phyloP scores from a whole-genome alignment of 2,888 invertebrate genomes.

The Tromatobia lineatoria region DNA sequence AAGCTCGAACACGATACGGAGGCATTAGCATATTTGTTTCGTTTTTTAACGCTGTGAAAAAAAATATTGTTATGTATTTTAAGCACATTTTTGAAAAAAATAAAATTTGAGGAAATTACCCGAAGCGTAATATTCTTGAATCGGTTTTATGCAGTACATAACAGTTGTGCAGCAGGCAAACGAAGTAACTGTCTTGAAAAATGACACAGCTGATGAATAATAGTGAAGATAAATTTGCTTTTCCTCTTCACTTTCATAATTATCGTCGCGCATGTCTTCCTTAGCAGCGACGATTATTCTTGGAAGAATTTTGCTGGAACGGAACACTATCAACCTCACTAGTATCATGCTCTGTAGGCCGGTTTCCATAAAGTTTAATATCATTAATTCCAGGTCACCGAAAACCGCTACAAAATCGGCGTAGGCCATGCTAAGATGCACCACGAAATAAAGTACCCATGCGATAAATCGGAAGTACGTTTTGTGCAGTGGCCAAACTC shows the following conservation, averaged over 20 bases:
- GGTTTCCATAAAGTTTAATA: slow-evolving; percentile 69
- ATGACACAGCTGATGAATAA: slow-evolving; percentile 54
- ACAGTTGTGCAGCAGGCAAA: slow-evolving; percentile 52
- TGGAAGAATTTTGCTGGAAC: slow-evolving; percentile 58
- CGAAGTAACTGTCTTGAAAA: slow-evolving; percentile 45
- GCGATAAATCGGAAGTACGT: slow-evolving; percentile 62
- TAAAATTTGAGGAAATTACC: slow-evolving; percentile 30
- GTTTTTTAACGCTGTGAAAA: slow-evolving; percentile 30
- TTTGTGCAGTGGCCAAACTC: slow-evolving; percentile 66
- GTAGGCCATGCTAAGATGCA: slow-evolving; percentile 65
- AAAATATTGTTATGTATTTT: neutral
- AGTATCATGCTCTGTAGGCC: slow-evolving; percentile 65
- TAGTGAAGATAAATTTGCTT: slow-evolving; percentile 65
- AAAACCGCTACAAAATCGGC: slow-evolving; percentile 61
- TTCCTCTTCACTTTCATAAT: slow-evolving; percentile 63
- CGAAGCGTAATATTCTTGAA: slow-evolving; percentile 33
- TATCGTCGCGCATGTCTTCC: slow-evolving; percentile 43
- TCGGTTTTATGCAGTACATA: slow-evolving; percentile 63
- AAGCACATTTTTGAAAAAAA: too few relatives aligned
- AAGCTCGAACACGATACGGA: slow-evolving; percentile 55
- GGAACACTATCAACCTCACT: slow-evolving; percentile 62
- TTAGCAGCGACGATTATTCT: slow-evolving; percentile 48
- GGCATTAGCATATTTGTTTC: slow-evolving; percentile 40
- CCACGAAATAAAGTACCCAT: slow-evolving; percentile 57
- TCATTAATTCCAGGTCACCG: slow-evolving; percentile 68